phyloP scores from a whole-genome alignment of 2,113 vertebrate species.

The Gymnorhina tibicen region DNA sequence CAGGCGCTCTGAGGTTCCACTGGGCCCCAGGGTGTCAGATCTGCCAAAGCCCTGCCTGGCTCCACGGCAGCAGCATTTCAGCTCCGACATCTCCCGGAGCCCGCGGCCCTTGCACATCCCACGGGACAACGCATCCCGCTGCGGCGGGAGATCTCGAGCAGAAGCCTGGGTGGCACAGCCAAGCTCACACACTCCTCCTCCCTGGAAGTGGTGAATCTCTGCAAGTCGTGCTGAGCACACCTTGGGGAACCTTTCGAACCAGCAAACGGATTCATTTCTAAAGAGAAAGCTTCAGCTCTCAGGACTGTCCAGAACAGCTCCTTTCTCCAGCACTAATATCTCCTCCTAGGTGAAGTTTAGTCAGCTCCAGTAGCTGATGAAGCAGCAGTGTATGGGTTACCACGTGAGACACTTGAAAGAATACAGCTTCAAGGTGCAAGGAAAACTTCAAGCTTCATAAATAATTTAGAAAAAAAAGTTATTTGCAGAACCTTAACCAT shows the following conservation, averaged over 20 bases:
- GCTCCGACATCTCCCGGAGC: neutral
- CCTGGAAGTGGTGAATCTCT: neutral
- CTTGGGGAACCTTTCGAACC: neutral
- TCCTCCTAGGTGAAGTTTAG: neutral
- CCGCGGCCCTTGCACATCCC: neutral
- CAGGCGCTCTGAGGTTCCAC: neutral
- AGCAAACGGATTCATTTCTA: neutral
- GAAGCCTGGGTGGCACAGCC: neutral
- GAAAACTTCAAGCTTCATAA: neutral
- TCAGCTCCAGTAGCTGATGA: neutral
- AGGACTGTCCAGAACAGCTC: neutral
- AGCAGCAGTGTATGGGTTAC: neutral
- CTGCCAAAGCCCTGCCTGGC: neutral
- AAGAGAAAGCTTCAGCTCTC: neutral
- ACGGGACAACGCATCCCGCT: neutral
- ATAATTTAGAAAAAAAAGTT: neutral
- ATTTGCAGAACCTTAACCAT: neutral
- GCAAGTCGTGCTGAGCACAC: neutral
- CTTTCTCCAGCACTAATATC: neutral
- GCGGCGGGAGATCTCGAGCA: neutral
- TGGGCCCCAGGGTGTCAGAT: neutral
- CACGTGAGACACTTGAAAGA: neutral
- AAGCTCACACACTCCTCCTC: neutral
- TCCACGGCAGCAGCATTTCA: rapidly evolving
- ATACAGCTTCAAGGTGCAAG: neutral